Evolutionary conservation across 2,888 invertebrate species (phyloP).

Genomic region (Metalampra italica): DNA sequence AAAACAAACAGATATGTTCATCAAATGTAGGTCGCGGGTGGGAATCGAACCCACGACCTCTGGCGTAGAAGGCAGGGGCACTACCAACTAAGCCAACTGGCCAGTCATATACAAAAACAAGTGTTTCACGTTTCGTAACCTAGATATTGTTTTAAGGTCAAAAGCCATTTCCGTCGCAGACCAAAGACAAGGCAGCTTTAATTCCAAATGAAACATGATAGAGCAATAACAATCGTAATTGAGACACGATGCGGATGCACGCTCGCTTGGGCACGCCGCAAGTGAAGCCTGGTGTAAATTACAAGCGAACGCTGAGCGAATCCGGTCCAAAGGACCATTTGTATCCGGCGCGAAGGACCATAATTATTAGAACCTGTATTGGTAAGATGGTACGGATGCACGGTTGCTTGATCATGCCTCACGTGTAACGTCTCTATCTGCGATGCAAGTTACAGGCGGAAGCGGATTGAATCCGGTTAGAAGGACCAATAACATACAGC

Average conservation of each 20-base stretch:
- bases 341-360: too few relatives aligned
- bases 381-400: neutral
- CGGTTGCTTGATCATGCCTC: neutral
- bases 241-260: constrained; percentile 19
- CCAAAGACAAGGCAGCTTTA: neutral
- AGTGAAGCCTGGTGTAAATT: constrained; percentile 10
- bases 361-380: neutral
- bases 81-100: too few relatives aligned
- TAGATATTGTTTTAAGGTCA: neutral
- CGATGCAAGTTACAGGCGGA: neutral
- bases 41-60: too few relatives aligned
- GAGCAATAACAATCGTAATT: constrained; percentile 4
- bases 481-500: neutral
- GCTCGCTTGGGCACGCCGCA: constrained; percentile 21
- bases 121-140: too few relatives aligned
- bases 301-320: neutral
- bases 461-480: neutral
- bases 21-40: too few relatives aligned
- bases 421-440: constrained; percentile 2
- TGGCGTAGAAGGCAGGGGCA: too few relatives aligned
- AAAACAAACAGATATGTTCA: too few relatives aligned
- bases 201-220: constrained; percentile 1
- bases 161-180: neutral
- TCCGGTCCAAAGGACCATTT: neutral
- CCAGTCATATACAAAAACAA: too few relatives aligned